Evolutionary conservation across 2,797 vertebrate species (phyloP).

Genomic region (Lophotriccus pileatus): DNA sequence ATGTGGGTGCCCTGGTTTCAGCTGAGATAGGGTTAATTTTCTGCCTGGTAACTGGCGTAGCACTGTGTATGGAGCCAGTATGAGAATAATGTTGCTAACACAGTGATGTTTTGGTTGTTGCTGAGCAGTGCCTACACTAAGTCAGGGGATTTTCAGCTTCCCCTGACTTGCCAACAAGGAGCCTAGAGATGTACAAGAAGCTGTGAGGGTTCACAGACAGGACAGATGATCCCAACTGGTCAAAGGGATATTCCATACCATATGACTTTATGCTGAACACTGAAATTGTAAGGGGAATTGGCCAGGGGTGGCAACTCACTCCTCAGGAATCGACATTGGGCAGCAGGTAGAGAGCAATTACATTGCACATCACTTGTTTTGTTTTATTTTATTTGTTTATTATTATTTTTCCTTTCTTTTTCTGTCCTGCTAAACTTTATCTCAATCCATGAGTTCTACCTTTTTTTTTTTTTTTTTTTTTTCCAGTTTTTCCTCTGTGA

Average conservation of each 20-base stretch:
- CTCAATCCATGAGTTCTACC: not conserved
- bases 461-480: rapidly evolving
- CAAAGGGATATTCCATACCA: not conserved
- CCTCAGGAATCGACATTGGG: not conserved
- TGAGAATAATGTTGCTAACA: not conserved
- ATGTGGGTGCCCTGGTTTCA: not conserved
- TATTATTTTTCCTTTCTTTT: not conserved
- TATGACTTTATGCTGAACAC: not conserved
- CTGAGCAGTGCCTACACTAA: not conserved
- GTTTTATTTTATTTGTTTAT: not conserved
- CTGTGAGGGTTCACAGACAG: not conserved
- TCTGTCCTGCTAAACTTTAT: not conserved
- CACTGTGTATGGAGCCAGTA: not conserved
- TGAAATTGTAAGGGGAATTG: not conserved
- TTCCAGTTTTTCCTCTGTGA: rapidly evolving
- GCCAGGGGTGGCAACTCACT: not conserved
- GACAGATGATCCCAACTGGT: not conserved
- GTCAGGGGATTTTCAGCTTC: not conserved
- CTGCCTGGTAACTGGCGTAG: not conserved
- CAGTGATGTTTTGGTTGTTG: not conserved
- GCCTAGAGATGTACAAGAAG: not conserved
- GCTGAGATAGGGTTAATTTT: not conserved
- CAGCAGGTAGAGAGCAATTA: not conserved
- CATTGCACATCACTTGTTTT: not conserved
- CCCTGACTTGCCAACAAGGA: not conserved